Evolutionary conservation across 2,797 vertebrate genomes (phyloP), one percentile per base, ranked within the genome.

Genomic region (Allobates femoralis): DNA sequence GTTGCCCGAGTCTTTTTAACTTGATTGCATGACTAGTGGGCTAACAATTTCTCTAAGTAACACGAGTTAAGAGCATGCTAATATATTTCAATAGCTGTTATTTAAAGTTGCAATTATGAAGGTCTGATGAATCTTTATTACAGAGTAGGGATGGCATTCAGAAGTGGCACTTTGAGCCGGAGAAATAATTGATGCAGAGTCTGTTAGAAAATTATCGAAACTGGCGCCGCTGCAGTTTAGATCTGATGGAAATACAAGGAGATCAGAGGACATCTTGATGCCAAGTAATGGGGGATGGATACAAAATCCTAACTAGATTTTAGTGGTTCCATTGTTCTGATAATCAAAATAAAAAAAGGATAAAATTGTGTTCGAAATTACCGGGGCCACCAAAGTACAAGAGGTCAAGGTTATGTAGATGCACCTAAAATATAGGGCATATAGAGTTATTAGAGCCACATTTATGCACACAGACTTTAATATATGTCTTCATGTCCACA

Each of bases 21-120:
- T 67, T 87, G 86, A 87, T 87, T 87, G 86, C 82, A 76, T 76
- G 67, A 87, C 76, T 81, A 87, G 76, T 84, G 82, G 82, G 74
- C 82, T 87, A 84, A 87, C 86, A 84, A 84, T 87, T 83, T 82
- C 51, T 19, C 81, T 21, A 76, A 83, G 74, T 87, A 87, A 80
- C 79, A 41, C n/a, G 85, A 88, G 86, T 83, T 87, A 89, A 87
- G 85, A 89, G 83, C 86, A 81, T 41, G 62, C 79, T 85, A 82
- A 85, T 81, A 77, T 83, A 79, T 81, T 83, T 85, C 83, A 83
- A 88, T 85, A 64, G 78, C 79, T 56, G 67, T 76, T 84, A 84
- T 84, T 87, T 84, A 87, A 87, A 56, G 82, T 58, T 66, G 77
- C 82, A 87, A 80, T 87, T 87, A 84, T 28, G 58, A 66, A 67